Conservation (phyloP, 2,113 vertebrate genomes). For the Cyprinodon tularosa region DNA sequence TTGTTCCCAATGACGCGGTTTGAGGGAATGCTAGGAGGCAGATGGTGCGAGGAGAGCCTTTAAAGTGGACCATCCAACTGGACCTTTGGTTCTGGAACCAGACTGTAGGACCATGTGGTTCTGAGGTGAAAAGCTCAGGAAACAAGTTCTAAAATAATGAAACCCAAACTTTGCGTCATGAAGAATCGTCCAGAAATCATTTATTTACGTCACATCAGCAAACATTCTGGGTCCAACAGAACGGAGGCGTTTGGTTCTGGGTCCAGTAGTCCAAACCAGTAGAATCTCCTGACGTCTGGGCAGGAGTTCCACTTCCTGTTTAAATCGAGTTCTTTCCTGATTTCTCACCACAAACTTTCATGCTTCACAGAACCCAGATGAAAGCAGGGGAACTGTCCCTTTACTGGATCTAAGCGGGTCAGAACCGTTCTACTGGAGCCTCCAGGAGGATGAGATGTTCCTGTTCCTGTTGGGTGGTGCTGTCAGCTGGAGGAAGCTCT, state of each 20-base stretch:
- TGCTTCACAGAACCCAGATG: background rate
- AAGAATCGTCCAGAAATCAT: no score
- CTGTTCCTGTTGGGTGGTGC: background rate
- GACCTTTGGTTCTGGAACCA: background rate
- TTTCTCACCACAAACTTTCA: background rate
- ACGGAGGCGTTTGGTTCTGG: no score
- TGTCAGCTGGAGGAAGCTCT: background rate
- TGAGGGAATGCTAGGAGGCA: no score
- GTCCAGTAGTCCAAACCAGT: background rate
- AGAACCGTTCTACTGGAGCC: background rate
- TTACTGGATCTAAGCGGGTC: conserved; percentile 13
- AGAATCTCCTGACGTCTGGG: background rate
- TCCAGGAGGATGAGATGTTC: background rate
- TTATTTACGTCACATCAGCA: no score
- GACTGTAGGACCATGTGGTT: no score
- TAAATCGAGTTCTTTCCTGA: no score
- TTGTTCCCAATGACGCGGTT: no score
- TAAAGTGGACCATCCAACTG: background rate
- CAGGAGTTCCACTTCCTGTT: no score
- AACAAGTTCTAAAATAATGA: background rate
- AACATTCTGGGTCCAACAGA: no score
- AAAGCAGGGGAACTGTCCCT: background rate
- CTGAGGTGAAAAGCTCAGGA: no score
- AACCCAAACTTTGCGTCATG: background rate
- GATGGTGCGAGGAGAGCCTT: no score